phyloP scores from a whole-genome alignment of 2,797 vertebrate genomes.

The Sebastes melanostomus region DNA sequence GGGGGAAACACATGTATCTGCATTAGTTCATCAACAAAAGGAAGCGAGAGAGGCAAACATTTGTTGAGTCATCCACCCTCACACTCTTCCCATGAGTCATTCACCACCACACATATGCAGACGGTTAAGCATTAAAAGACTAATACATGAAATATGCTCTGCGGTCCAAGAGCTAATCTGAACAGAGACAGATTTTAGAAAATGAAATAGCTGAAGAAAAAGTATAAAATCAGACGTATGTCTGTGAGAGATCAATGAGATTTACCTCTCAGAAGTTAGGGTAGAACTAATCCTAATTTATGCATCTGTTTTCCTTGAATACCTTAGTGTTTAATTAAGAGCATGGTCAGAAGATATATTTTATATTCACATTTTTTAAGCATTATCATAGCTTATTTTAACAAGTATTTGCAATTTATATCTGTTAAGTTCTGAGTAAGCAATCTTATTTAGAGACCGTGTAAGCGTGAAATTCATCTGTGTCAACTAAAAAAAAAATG shows the following conservation, averaged over 20 bases:
- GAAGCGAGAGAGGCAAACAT: constrained; percentile 16
- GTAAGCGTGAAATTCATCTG: background rate
- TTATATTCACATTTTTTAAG: background rate
- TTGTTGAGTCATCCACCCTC: constrained; percentile 59
- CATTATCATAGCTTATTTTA: background rate
- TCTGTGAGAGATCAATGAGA: background rate
- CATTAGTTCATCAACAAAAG: constrained; percentile 36
- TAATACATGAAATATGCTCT: constrained; percentile 45
- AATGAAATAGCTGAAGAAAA: background rate
- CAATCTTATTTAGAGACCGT: background rate
- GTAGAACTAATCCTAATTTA: background rate
- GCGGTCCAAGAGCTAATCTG: constrained; percentile 8
- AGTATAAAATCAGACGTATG: background rate
- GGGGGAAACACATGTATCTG: constrained; percentile 20
- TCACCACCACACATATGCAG: constrained; percentile 41
- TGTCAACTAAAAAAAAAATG: constrained; percentile 4
- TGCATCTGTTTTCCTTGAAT: background rate
- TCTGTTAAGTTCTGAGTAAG: background rate
- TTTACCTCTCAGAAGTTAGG: background rate
- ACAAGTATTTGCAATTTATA: background rate
- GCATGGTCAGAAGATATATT: background rate
- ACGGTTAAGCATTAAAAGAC: constrained; percentile 13
- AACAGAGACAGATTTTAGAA: background rate
- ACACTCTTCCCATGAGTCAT: constrained; percentile 58
- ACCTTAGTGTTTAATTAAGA: background rate